Evolutionary conservation across 2,113 vertebrate species (phyloP).

Genomic region (Phrynosoma blainvillii): DNA sequence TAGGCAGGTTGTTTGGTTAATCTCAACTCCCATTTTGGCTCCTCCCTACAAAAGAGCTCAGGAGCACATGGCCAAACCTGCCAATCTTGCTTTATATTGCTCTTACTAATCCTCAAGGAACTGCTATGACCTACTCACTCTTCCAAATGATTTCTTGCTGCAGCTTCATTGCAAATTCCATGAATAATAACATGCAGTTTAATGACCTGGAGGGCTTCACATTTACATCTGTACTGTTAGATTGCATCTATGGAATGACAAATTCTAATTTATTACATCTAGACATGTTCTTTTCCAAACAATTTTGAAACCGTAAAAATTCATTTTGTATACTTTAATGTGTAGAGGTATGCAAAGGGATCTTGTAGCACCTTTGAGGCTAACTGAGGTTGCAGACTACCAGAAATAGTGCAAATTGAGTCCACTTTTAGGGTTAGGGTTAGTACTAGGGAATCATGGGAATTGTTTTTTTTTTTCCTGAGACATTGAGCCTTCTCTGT

Average conservation of each 20-base stretch:
- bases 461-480: no score
- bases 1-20: background rate
- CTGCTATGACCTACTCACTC: background rate
- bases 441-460: no score
- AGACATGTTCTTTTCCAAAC: background rate
- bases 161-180: conserved; percentile 21
- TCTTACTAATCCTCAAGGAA: background rate
- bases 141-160: conserved; percentile 9
- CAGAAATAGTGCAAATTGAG: no score
- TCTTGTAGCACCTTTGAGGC: no score
- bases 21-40: background rate
- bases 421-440: no score
- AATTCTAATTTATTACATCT: background rate
- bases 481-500: no score
- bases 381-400: no score
- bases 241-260: background rate
- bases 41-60: background rate
- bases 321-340: background rate
- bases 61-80: background rate
- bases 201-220: background rate
- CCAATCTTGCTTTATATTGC: background rate
- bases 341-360: no score
- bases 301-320: background rate
- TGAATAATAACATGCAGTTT: conserved; percentile 13
- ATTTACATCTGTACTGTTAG: background rate